A percentile compares a stretch with the other conserved stretches of the same genome.
phyloP scores from a whole-genome alignment of 2,888 invertebrate genomes.

The Cylloceria caligata region DNA sequence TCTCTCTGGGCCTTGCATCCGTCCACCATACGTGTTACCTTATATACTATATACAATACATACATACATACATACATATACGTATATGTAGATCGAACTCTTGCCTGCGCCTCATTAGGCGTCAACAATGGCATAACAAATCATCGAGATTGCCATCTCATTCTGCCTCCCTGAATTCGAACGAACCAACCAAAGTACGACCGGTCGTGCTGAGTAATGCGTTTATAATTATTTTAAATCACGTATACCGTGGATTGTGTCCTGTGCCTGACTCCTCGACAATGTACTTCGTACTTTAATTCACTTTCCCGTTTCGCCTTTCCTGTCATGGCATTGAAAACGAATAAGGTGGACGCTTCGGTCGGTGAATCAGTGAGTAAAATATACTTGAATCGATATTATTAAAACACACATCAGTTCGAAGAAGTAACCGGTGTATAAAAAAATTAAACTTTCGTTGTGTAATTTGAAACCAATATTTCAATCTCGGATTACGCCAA shows the following conservation, averaged over 20 bases:
- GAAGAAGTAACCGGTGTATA: neutral
- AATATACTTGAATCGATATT: neutral
- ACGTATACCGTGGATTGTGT: conserved; percentile 57
- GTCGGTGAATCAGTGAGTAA: neutral
- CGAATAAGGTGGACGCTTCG: neutral
- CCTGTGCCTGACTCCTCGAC: neutral
- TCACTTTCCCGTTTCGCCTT: conserved; percentile 6
- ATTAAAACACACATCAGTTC: too few relatives aligned
- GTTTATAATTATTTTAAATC: conserved; percentile 79
- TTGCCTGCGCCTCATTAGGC: conserved; percentile 75
- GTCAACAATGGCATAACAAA: conserved; percentile 80
- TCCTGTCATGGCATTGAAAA: neutral
- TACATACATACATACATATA: neutral
- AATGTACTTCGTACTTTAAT: neutral
- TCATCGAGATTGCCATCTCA: conserved; percentile 79
- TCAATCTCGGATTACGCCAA: neutral
- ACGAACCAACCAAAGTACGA: conserved; percentile 56
- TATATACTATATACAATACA: neutral
- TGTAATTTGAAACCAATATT: neutral
- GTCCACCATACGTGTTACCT: conserved; percentile 32
- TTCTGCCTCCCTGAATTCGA: conserved; percentile 68
- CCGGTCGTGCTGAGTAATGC: conserved; percentile 74
- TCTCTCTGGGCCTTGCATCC: neutral
- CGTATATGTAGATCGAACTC: conserved; percentile 14
- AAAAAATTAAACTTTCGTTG: neutral